These are phyloP conservation scores for Carollia perspicillata DNA, from an alignment of 2,113 vertebrate species.

Conservation along the genomic window DNA sequence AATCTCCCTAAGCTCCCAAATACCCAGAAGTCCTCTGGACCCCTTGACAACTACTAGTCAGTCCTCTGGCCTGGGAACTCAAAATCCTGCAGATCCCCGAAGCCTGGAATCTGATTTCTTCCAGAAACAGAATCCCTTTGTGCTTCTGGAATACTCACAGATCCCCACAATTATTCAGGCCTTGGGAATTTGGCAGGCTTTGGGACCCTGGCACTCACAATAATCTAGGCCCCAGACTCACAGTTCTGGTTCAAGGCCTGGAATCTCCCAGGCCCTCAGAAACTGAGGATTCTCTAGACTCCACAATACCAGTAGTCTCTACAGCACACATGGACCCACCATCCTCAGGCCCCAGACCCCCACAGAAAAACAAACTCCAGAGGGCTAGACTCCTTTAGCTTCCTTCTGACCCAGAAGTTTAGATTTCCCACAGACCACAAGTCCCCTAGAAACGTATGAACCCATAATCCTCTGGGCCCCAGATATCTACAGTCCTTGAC, in stretches of 20 bases:
- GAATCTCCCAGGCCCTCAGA: not conserved
- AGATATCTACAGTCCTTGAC: not conserved
- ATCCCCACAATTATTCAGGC: not conserved
- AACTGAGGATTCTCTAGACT: not conserved
- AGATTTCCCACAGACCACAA: not conserved
- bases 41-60: not conserved
- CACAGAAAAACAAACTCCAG: not conserved
- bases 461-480: not conserved
- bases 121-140: not conserved
- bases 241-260: not conserved
- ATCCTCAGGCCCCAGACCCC: not conserved
- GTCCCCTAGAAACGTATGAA: not conserved
- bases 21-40: not conserved
- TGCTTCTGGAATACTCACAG: slow-evolving; percentile 5
- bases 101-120: slow-evolving; percentile 11
- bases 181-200: not conserved
- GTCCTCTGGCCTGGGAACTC: not conserved
- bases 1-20: not conserved
- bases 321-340: not conserved
- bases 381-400: not conserved
- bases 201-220: not conserved
- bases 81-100: not conserved
- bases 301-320: not conserved
- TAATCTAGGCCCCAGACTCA: not conserved
- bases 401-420: not conserved